phyloP scores from a whole-genome alignment of 2,888 invertebrate species.

The Chloroclystis v-ata region DNA sequence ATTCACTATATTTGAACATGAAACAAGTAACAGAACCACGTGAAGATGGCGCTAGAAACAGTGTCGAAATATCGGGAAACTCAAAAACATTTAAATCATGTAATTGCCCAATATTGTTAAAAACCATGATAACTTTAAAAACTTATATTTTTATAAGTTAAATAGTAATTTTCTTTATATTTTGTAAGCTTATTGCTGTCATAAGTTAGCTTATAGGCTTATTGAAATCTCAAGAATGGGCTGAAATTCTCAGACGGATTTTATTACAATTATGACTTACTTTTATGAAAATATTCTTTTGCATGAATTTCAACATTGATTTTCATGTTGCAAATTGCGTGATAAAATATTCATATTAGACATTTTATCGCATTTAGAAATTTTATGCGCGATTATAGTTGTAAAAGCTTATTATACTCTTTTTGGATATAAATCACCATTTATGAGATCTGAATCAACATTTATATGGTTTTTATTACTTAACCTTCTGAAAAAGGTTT shows the following conservation, averaged over 20 bases:
- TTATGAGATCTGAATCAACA: neutral
- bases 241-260: conserved; percentile 3
- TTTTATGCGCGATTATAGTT: neutral
- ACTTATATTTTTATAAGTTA: too few relatives aligned
- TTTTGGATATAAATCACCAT: neutral
- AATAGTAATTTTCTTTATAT: too few relatives aligned
- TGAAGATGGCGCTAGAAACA: too few relatives aligned
- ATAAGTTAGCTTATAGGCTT: too few relatives aligned
- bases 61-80: too few relatives aligned
- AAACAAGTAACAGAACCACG: too few relatives aligned
- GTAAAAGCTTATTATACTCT: neutral
- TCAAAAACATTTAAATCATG: too few relatives aligned
- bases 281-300: conserved; percentile 3
- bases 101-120: too few relatives aligned
- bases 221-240: neutral
- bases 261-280: conserved; percentile 3
- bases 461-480: neutral
- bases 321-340: conserved; percentile 3
- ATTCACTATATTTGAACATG: too few relatives aligned
- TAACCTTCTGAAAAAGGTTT: neutral
- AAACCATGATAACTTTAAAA: too few relatives aligned
- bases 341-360: conserved; percentile 5
- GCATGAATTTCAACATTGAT: conserved; percentile 4
- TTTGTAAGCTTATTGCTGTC: too few relatives aligned
- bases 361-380: neutral